These are phyloP conservation scores for Herminia tarsipennalis DNA, from an alignment of 2,888 invertebrate species.

Conservation along the genomic window DNA sequence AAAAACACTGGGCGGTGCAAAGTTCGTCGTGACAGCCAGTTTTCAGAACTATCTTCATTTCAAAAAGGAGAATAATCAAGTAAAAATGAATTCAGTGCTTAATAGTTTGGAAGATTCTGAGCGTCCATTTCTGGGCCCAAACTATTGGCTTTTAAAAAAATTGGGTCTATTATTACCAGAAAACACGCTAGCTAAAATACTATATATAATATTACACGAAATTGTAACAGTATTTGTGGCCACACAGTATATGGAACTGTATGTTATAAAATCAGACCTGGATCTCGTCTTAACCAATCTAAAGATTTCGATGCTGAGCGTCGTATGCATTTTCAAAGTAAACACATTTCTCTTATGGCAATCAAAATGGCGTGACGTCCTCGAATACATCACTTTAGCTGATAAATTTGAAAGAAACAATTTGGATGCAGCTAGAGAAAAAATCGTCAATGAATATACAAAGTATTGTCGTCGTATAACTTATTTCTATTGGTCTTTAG, in stretches of 20 bases:
- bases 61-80: conserved; percentile 46
- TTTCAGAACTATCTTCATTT: conserved; percentile 23
- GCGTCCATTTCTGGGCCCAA: conserved; percentile 65
- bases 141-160: conserved; percentile 62
- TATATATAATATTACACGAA: conserved; percentile 57
- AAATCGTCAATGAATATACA: conserved; percentile 62
- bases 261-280: conserved; percentile 62
- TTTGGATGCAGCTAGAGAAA: conserved; percentile 42
- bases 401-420: conserved; percentile 66
- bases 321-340: conserved; percentile 65
- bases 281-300: conserved; percentile 67
- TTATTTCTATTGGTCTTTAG: conserved; percentile 67
- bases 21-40: too few species aligned
- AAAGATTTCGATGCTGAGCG: conserved; percentile 72
- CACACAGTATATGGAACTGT: conserved; percentile 69
- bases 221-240: conserved; percentile 62
- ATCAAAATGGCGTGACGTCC: conserved; percentile 59
- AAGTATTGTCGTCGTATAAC: conserved; percentile 65
- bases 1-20: too few species aligned
- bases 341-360: conserved; percentile 69
- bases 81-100: conserved; percentile 13
- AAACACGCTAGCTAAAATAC: conserved; percentile 40
- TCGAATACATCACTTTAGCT: conserved; percentile 66
- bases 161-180: conserved; percentile 63
- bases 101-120: conserved; percentile 56